Conservation (phyloP, 2,113 vertebrate species). For the Pluvialis apricaria region DNA sequence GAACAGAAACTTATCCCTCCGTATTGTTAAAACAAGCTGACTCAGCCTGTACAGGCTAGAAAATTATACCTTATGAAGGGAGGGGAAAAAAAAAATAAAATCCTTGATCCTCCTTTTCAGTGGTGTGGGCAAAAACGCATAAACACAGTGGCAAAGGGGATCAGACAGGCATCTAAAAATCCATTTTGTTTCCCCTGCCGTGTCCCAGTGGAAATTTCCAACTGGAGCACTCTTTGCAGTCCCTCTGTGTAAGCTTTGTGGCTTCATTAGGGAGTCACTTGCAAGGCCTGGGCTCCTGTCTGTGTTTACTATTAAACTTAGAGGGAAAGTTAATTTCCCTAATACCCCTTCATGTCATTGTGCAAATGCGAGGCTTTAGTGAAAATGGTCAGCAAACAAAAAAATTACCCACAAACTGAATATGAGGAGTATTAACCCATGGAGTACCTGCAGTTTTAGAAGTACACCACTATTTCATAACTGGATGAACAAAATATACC, state of each 20-base stretch:
- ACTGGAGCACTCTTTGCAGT: background rate
- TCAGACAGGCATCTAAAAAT: background rate
- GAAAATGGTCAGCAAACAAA: background rate
- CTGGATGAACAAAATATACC: background rate
- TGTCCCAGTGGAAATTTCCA: background rate
- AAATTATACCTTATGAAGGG: background rate
- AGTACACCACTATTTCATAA: background rate
- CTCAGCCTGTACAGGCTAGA: background rate
- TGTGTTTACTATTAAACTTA: background rate
- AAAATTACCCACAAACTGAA: background rate
- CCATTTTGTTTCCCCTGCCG: background rate
- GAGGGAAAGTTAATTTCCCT: background rate
- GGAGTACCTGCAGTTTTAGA: background rate
- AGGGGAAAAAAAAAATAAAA: background rate
- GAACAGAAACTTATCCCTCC: background rate
- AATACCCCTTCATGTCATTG: background rate
- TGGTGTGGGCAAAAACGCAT: background rate
- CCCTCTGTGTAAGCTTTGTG: background rate
- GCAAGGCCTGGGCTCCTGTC: background rate
- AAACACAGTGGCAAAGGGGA: background rate
- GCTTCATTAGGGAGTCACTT: background rate
- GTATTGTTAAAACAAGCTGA: background rate
- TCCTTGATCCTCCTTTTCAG: background rate
- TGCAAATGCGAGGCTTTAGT: background rate
- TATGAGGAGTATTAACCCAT: background rate